Conservation (phyloP, 2,797 vertebrate genomes). For the Picus viridis region DNA sequence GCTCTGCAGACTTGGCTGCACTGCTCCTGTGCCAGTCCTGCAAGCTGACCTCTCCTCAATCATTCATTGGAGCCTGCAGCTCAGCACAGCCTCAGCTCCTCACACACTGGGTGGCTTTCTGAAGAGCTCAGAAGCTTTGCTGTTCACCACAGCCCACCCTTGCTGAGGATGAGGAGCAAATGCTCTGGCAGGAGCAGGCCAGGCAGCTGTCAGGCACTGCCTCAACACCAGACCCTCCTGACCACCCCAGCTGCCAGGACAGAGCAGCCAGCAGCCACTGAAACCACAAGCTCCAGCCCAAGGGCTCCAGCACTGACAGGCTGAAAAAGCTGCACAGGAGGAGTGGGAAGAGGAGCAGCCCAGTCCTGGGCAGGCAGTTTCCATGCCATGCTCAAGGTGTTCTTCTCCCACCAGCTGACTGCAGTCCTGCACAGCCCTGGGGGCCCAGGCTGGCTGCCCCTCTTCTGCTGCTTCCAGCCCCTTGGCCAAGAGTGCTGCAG, state of each 20-base stretch:
- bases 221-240: not conserved
- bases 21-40: constrained; percentile 42
- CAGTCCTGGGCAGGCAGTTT: not conserved
- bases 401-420: not conserved
- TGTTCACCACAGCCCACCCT: not conserved
- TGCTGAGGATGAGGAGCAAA: constrained; percentile 12
- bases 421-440: not conserved
- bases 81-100: constrained; percentile 34
- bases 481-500: no score
- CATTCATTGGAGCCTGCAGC: constrained; percentile 58
- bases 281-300: no score
- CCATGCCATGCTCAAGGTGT: accelerated
- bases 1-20: constrained; percentile 9
- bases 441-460: accelerated
- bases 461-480: no score
- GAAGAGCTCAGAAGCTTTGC: constrained; percentile 31
- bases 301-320: not conserved
- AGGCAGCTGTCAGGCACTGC: constrained; percentile 19
- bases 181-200: not conserved
- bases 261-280: not conserved
- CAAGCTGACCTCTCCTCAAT: constrained; percentile 69
- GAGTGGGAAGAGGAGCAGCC: not conserved
- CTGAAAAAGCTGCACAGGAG: not conserved
- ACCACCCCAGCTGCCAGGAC: not conserved
- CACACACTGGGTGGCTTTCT: not conserved